Evolutionary conservation across 2,888 invertebrate genomes (phyloP).

Genomic region (Erannis defoliaria): DNA sequence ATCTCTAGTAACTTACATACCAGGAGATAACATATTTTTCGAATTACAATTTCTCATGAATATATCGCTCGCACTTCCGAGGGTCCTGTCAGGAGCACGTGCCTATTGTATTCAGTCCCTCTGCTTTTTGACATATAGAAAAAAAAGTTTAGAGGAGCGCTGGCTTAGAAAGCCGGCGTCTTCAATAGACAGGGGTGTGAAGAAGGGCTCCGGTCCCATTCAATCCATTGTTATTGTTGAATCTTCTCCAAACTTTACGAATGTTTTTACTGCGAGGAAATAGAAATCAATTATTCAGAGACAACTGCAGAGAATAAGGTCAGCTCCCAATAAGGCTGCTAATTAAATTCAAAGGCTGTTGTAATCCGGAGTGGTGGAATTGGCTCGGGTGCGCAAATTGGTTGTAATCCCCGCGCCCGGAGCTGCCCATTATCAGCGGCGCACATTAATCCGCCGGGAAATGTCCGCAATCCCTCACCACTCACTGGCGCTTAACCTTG

Average conservation of each 20-base stretch:
- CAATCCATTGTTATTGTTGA: constrained; percentile 36
- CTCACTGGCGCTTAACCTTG: constrained; percentile 64
- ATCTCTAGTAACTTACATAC: constrained; percentile 19
- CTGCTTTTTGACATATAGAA: constrained; percentile 56
- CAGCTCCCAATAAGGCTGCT: constrained; percentile 27
- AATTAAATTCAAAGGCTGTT: constrained; percentile 45
- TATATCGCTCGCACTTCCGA: constrained; percentile 56
- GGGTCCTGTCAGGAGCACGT: constrained; percentile 46
- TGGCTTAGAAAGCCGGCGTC: constrained; percentile 37
- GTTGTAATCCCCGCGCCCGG: constrained; percentile 56
- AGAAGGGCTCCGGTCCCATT: constrained; percentile 18
- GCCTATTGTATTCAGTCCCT: constrained; percentile 53
- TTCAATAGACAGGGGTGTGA: constrained; percentile 45
- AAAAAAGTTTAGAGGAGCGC: constrained; percentile 43
- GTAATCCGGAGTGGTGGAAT: constrained; percentile 50
- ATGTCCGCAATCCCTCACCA: constrained; percentile 63
- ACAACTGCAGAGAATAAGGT: constrained; percentile 26
- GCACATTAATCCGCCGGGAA: constrained; percentile 64
- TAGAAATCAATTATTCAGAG: constrained; percentile 19
- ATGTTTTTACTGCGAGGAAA: constrained; percentile 11
- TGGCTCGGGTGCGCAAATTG: constrained; percentile 57
- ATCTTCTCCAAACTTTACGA: constrained; percentile 28
- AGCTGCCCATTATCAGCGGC: constrained; percentile 58
- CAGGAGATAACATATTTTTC: constrained; percentile 41
- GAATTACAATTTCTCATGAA: constrained; percentile 51